A percentile compares a stretch with the other conserved stretches of the same genome.
Conservation (phyloP, 23 tunicate species). For the Phallusia fumigata region DNA sequence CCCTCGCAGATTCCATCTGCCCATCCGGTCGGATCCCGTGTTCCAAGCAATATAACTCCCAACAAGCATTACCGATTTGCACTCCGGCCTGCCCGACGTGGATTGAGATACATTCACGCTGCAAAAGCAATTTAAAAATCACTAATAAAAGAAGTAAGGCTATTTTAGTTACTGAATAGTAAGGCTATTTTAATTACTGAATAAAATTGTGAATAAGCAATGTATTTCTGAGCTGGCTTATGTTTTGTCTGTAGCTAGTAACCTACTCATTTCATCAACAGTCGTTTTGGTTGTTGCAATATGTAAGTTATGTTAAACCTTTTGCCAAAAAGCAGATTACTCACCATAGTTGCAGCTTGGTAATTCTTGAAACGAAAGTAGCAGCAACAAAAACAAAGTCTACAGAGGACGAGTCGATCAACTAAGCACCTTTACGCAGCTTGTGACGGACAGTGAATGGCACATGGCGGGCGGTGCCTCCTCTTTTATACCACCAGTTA, state of each 20-base stretch:
- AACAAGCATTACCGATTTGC: conserved; percentile 91
- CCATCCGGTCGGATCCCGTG: conserved; percentile 95
- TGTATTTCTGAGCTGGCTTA: too few relatives aligned
- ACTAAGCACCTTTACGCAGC: conserved; percentile 13
- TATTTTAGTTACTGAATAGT: too few relatives aligned
- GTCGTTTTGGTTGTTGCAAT: neutral
- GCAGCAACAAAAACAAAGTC: neutral
- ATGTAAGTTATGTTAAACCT: neutral
- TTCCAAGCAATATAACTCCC: conserved; percentile 91
- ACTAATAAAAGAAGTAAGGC: too few relatives aligned
- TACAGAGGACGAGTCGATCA: neutral
- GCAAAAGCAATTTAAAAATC: neutral
- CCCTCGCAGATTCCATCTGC: conserved; percentile 44
- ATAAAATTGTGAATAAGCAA: too few relatives aligned
- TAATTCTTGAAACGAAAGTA: neutral
- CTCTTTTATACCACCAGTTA: conserved; percentile 7
- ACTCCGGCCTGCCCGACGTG: conserved; percentile 96
- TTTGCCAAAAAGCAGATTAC: neutral
- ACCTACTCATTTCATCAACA: neutral
- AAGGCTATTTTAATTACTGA: too few relatives aligned
- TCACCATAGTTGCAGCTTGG: neutral
- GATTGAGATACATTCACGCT: conserved; percentile 91
- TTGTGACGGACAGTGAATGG: conserved; percentile 14
- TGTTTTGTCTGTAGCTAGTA: neutral
- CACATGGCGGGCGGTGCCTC: neutral